Conservation (phyloP, 1,140 invertebrate genomes). For the Nixonia krombeini region DNA sequence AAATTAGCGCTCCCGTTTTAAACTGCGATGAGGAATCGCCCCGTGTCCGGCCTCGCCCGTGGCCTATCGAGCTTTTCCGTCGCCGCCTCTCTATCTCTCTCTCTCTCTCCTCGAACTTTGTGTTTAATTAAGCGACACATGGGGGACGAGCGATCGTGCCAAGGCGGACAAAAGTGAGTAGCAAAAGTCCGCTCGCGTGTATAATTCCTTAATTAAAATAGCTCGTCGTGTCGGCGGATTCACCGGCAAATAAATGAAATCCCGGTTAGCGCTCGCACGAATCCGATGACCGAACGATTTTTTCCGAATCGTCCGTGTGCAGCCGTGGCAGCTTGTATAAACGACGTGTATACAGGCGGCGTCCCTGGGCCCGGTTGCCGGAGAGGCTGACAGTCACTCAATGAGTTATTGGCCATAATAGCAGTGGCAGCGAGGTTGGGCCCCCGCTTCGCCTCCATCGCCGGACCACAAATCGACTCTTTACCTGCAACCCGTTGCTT, state of each 20-base stretch:
- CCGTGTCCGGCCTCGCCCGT: too few species aligned
- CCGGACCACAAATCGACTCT: slow-evolving; percentile 54
- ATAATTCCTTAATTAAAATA: background rate
- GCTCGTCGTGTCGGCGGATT: background rate
- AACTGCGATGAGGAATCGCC: too few species aligned
- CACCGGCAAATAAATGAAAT: background rate
- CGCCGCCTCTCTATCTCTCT: too few species aligned
- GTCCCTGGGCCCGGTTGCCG: slow-evolving; percentile 51
- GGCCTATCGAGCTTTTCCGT: too few species aligned
- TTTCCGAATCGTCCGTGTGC: slow-evolving; percentile 30
- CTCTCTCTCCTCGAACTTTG: too few species aligned
- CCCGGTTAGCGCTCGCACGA: background rate
- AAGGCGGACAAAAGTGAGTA: background rate
- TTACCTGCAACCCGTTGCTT: slow-evolving; percentile 38
- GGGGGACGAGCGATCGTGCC: background rate
- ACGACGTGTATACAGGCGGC: slow-evolving; percentile 53
- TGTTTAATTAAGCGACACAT: slow-evolving; percentile 3
- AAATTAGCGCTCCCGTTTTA: too few species aligned
- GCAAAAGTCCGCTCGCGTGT: background rate
- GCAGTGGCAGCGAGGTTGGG: slow-evolving; percentile 63
- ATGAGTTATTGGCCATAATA: slow-evolving; percentile 71
- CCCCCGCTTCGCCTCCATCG: slow-evolving; percentile 45
- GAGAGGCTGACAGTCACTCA: slow-evolving; percentile 64
- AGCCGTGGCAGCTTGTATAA: slow-evolving; percentile 52
- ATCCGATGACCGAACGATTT: background rate